These are phyloP conservation scores for Masticophis lateralis DNA, from an alignment of 2,797 vertebrate species.

Conservation along the genomic window DNA sequence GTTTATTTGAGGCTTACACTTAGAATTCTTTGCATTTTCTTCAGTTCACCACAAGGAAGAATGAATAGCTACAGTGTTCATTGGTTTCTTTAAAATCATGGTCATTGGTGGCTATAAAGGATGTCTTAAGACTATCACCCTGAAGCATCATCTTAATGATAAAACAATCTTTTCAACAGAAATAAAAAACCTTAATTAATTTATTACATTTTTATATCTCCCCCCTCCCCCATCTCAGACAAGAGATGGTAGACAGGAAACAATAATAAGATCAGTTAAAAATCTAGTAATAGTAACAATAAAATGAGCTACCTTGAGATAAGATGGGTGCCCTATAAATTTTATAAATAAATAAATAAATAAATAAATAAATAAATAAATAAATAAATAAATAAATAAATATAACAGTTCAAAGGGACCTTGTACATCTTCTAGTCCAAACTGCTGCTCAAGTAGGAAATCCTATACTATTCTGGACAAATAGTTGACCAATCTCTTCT, in stretches of 20 bases:
- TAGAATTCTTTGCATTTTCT: background rate
- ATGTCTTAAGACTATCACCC: background rate
- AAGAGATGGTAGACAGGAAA: background rate
- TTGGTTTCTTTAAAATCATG: background rate
- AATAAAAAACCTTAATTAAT: background rate
- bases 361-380: too few relatives aligned
- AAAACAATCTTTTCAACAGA: background rate
- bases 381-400: background rate
- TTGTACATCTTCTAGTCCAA: background rate
- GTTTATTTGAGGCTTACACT: background rate
- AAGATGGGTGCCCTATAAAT: background rate
- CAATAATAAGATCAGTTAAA: background rate
- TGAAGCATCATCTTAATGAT: background rate
- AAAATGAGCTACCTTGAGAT: background rate
- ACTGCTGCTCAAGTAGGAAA: too few relatives aligned
- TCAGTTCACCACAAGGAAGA: accelerated
- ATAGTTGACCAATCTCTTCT: too few relatives aligned
- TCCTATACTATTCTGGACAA: too few relatives aligned
- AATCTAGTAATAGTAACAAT: background rate
- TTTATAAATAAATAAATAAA: background rate
- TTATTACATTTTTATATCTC: background rate
- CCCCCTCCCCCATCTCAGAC: background rate
- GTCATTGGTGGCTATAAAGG: background rate
- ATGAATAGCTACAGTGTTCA: background rate
- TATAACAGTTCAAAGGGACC: background rate